Conservation (phyloP, 2,888 invertebrate genomes). For the Pomacea canaliculata region DNA sequence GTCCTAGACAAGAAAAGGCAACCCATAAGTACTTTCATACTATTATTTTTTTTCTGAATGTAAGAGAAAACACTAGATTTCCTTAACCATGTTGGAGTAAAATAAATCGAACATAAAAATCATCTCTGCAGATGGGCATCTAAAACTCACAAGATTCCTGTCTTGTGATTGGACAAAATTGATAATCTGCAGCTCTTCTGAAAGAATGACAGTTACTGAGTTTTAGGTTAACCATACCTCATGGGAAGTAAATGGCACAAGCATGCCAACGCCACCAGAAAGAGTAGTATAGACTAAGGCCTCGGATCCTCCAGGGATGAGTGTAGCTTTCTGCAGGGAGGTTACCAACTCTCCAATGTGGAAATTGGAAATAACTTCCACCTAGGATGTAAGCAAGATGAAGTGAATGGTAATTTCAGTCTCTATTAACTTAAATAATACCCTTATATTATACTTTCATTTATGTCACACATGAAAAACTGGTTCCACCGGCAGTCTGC, state of each 20-base stretch:
- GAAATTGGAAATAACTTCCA: conserved; percentile 89
- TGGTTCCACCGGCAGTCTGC: neutral
- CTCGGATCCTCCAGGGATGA: conserved; percentile 98
- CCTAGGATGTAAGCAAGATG: conserved; percentile 56
- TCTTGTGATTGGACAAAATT: too few relatives aligned
- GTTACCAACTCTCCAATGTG: conserved; percentile 96
- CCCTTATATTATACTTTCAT: neutral
- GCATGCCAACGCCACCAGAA: conserved; percentile 76
- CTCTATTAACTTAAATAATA: neutral
- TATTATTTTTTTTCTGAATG: neutral
- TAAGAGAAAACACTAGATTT: neutral
- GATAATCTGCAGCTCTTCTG: too few relatives aligned
- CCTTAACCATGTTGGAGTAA: too few relatives aligned
- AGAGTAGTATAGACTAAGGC: conserved; percentile 95
- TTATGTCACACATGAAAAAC: neutral
- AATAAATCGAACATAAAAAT: too few relatives aligned
- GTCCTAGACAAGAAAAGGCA: conserved; percentile 76
- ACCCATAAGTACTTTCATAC: neutral
- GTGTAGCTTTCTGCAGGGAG: conserved; percentile 93
- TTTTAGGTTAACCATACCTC: conserved; percentile 53
- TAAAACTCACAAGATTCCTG: too few relatives aligned
- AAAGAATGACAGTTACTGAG: too few relatives aligned
- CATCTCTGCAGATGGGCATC: too few relatives aligned
- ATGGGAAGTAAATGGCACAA: conserved; percentile 69
- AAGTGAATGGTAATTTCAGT: neutral